Base-by-base conservation (phyloP, 2,888 invertebrate species). In the Chrysomela aeneicollis region DNA sequence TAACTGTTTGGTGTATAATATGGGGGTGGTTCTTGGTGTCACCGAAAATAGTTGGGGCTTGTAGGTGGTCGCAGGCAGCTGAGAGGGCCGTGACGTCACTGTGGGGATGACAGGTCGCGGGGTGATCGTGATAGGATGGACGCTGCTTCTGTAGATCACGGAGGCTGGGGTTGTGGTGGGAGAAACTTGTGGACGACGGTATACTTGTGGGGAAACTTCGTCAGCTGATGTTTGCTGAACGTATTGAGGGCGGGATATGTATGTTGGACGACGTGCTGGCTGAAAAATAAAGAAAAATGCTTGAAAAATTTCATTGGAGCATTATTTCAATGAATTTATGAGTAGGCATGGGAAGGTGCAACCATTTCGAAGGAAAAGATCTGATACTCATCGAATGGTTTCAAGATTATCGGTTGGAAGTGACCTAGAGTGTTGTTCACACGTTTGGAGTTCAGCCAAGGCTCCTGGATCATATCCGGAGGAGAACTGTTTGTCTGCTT, bases 31-130 rank as follows among this genome's bases (percentile, higher is more conserved):
- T 67, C 86, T 77, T 61, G 87, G 87, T 0, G 90, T 90, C 10
- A 89, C 87, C 21, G 85, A 82, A 4, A 86, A 84, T 78, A 85
- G 83, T 76, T 86, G 89, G 55, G 87, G 91, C 73, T 87, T 85
- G 82, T 86, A 90, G 1, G 89, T 91, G 59, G 88, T 92, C 73
- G 87, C 89, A 70, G 86, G 90, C 21, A 87, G 86, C 66, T 87
- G 83, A 63, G 85, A 84, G 64, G 85, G 84, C 22, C 78, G 72
- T 19, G 79, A 64, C 17, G 77, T 73, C 6, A 72, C 64, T 18
- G 78, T 76, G 54, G 80, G 77, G 1, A 86, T 85, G 8, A 85
- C 82, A 0, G 86, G 84, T 3, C 85, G 73, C 12, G 89, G 89
- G 52, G 88, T 84, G n/a, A 88, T 88, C 0, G 88, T 88, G 21